A percentile compares a stretch with the other conserved stretches of the same genome.
Evolutionary conservation across 2,113 vertebrate genomes (phyloP).

Genomic region (Syngnathoides biaculeatus): DNA sequence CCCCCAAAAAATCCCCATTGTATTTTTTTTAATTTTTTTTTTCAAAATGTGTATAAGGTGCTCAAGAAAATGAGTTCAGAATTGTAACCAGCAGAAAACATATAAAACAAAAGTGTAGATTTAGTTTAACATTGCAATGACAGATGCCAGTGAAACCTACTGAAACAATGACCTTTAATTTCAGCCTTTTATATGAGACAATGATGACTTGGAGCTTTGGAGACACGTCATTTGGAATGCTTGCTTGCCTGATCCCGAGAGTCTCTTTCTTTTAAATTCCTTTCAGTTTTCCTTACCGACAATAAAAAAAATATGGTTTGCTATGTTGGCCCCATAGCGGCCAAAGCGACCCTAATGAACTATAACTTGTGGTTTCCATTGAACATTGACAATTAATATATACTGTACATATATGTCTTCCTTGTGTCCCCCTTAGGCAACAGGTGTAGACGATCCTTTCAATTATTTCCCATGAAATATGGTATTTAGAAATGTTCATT

Average conservation of each 20-base stretch:
- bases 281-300: too few relatives aligned
- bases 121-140: background rate
- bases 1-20: too few relatives aligned
- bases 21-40: too few relatives aligned
- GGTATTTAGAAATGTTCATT: slow-evolving; percentile 9
- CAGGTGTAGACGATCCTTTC: background rate
- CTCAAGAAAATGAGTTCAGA: background rate
- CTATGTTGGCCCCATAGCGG: too few relatives aligned
- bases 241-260: too few relatives aligned
- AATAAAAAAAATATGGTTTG: too few relatives aligned
- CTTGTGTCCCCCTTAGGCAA: background rate
- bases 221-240: background rate
- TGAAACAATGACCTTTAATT: background rate
- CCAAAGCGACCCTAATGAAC: too few relatives aligned
- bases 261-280: too few relatives aligned
- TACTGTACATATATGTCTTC: background rate
- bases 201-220: background rate
- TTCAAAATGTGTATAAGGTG: too few relatives aligned
- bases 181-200: background rate
- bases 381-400: slow-evolving; percentile 13
- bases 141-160: background rate
- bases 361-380: background rate
- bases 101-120: too few relatives aligned
- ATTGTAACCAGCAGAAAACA: background rate
- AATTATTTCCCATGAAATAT: background rate